phyloP scores from a whole-genome alignment of 1,140 invertebrate species.

The Drosophila repleta region DNA sequence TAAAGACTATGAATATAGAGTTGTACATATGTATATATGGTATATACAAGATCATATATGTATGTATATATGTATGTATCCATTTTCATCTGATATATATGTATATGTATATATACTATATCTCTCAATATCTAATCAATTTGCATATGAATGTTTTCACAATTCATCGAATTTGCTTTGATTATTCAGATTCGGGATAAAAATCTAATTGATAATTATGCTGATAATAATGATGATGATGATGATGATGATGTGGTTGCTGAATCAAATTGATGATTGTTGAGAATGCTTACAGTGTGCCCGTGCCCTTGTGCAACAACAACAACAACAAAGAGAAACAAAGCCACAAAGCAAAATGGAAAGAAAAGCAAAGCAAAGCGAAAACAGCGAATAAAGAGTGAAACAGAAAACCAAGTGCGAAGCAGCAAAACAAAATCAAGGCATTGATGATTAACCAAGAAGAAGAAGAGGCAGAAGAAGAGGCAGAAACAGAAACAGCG shows the following conservation, averaged over 20 bases:
- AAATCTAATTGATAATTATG: constrained; percentile 1
- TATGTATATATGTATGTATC: neutral
- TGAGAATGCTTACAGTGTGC: constrained; percentile 21
- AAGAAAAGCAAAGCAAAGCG: neutral
- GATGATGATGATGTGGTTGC: neutral
- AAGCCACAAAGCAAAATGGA: neutral
- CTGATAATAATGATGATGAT: neutral
- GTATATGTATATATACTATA: neutral
- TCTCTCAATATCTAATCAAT: neutral
- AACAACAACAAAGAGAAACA: constrained; percentile 7
- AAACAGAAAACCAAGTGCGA: neutral
- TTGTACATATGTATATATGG: too few relatives aligned
- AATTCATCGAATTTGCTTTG: neutral
- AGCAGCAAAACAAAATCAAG: constrained; percentile 19
- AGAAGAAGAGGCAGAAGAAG: constrained; percentile 19
- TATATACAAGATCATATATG: too few relatives aligned
- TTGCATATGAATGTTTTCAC: neutral
- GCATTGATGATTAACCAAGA: constrained; percentile 14
- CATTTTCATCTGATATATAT: neutral
- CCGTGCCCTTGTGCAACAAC: constrained; percentile 12
- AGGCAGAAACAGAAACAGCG: constrained; percentile 11
- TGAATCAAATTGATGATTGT: neutral
- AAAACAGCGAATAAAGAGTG: constrained; percentile 5
- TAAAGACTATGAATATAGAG: too few relatives aligned
- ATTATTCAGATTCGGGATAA: neutral